phyloP scores from a whole-genome alignment of 2,888 invertebrate species.

The Troilus luridus region DNA sequence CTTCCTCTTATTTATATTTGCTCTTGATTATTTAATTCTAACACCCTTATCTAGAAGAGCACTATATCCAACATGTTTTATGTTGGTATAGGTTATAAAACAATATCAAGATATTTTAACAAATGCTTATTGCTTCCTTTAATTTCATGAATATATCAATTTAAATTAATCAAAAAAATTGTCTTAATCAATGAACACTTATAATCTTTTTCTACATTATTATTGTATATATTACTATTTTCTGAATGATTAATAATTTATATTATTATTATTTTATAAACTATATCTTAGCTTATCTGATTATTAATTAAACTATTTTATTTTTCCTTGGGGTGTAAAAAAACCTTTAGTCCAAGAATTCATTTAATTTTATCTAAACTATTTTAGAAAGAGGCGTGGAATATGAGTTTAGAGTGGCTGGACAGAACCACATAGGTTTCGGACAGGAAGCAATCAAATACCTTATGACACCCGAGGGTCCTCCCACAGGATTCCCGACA shows the following conservation, averaged over 20 bases:
- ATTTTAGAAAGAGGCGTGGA: constrained; percentile 87
- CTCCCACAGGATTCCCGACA: constrained; percentile 88
- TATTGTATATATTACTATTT: not conserved
- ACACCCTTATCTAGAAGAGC: not conserved
- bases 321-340: too few relatives aligned
- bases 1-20: too few relatives aligned
- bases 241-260: not conserved
- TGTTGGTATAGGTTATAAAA: not conserved
- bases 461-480: constrained; percentile 94
- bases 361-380: too few relatives aligned
- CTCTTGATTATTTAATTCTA: not conserved
- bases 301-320: constrained; percentile 65
- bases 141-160: not conserved
- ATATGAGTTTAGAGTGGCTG: constrained; percentile 97
- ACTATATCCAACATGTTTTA: not conserved
- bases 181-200: not conserved
- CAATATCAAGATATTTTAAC: not conserved
- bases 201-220: not conserved
- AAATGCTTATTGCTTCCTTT: not conserved
- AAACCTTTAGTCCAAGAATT: too few relatives aligned
- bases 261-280: not conserved
- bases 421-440: constrained; percentile 93
- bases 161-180: not conserved
- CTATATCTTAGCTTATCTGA: not conserved
- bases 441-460: constrained; percentile 95